Evolutionary conservation across 1,140 invertebrate genomes (phyloP), one percentile per base, ranked within the genome.

Genomic region (Alviniconcha marisindica): DNA sequence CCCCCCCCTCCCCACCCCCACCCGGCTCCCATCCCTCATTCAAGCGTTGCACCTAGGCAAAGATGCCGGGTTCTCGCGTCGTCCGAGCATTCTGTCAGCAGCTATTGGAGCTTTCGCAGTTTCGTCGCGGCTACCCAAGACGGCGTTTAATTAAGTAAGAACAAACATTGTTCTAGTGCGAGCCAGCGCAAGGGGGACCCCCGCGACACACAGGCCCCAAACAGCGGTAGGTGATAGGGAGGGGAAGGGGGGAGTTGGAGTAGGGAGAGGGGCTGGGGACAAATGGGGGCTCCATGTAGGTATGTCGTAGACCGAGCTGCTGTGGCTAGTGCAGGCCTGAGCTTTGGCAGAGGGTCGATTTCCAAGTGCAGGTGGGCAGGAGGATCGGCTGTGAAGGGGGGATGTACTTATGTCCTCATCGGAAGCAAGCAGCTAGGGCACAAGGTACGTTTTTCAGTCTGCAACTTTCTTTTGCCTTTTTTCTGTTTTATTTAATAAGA

Each of bases 111-210:
- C 28, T 38, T 78, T 78, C 77, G 28, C 77, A 78, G 77, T 36
- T 40, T 15, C 51, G 31, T 38, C 36, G n/a, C 14, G 77, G 51
- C 54, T 60, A 78, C 51, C 51, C 77, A 60, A 78, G 77, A 78
- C 51, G 54, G 36, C 77, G 51, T 78, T 60, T 60, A 78, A 78
- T 78, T 60, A 78, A 78, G 77, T 78, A 60, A 78, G 77, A 78
- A 78, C 77, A 78, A 78, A 78, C 77, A 78, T 76, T 76, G 73
- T 76, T 76, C 73, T 76, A 76, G 36, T 76, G 73, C 73, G 40
- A 76, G 73, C 60, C 21, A 24, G 60, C 60, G 60, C 60, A 5
- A 7, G 60, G 21, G 4, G 21, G 21, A 63, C 21, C 28, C 60
- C 60, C 60, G 60, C 21, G 60, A 63, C 60, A 63, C 73, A 44